phyloP scores from a whole-genome alignment of 2,797 vertebrate genomes.

The Leptoclinus maculatus region DNA sequence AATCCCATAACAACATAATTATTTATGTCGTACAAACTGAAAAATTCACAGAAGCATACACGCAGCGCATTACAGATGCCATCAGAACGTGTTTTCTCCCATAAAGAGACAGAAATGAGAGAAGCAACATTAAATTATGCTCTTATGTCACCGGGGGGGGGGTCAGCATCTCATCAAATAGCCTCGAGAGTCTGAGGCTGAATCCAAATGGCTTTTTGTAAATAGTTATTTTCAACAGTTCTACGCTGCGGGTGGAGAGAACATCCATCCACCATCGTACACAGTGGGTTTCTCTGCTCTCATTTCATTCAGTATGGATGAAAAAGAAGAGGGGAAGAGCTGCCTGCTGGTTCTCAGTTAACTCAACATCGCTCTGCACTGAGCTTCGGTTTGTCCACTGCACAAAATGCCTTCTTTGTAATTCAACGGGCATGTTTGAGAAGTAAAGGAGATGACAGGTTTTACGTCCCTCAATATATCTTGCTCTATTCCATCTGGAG shows the following conservation, averaged over 20 bases:
- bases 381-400: constrained; percentile 5
- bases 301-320: constrained; percentile 41
- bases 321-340: constrained; percentile 22
- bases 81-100: constrained; percentile 26
- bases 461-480: constrained; percentile 16
- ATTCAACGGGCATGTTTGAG: constrained; percentile 32
- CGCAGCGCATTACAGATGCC: constrained; percentile 5
- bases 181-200: constrained; percentile 14
- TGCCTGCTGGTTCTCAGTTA: constrained; percentile 41
- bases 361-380: constrained; percentile 18
- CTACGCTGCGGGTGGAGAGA: constrained; percentile 31
- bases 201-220: constrained; percentile 42
- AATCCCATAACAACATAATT: background rate
- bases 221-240: constrained; percentile 41
- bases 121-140: constrained; percentile 43
- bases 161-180: constrained; percentile 17
- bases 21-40: background rate
- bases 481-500: constrained; percentile 21
- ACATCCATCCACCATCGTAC: constrained; percentile 20
- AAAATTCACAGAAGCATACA: background rate
- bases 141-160: constrained; percentile 9
- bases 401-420: constrained; percentile 38
- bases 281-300: constrained; percentile 2
- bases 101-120: constrained; percentile 28
- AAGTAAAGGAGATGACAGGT: constrained; percentile 30